Conservation (phyloP, 1,140 invertebrate genomes). For the Centruroides sculpturatus region DNA sequence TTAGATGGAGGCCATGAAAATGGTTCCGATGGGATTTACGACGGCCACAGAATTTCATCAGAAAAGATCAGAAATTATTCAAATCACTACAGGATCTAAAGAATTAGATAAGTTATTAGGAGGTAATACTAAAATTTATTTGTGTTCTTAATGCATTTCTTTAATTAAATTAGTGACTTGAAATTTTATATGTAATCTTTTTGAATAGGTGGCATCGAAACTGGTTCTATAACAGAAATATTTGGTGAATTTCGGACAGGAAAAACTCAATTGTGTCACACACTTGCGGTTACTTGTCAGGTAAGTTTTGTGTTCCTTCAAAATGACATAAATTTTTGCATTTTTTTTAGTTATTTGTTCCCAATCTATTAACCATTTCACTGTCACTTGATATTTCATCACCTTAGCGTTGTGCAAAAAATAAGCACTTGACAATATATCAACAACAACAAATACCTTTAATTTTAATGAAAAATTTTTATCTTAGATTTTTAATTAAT, state of each 20-base stretch:
- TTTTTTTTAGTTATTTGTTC: background rate
- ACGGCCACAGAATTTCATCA: slow-evolving; percentile 92
- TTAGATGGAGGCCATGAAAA: slow-evolving; percentile 68
- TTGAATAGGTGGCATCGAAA: slow-evolving; percentile 87
- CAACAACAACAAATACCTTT: too few species aligned
- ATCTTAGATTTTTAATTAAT: too few species aligned
- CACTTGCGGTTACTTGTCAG: slow-evolving; percentile 94
- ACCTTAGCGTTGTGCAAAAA: too few species aligned
- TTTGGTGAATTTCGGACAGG: slow-evolving; percentile 98
- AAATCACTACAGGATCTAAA: slow-evolving; percentile 52
- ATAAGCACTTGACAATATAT: too few species aligned
- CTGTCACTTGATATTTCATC: too few species aligned
- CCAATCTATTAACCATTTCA: background rate
- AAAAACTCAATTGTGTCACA: slow-evolving; percentile 96
- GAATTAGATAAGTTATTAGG: slow-evolving; percentile 79
- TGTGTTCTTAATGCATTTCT: too few species aligned
- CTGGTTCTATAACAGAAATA: slow-evolving; percentile 97
- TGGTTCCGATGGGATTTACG: slow-evolving; percentile 95
- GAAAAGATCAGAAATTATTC: slow-evolving; percentile 78
- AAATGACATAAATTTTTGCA: slow-evolving; percentile 4
- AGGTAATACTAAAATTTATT: slow-evolving; percentile 21
- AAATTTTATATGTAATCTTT: background rate
- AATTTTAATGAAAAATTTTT: too few species aligned
- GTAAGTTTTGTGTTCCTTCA: slow-evolving; percentile 30
- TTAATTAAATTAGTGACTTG: background rate